Conservation (phyloP, 2,113 vertebrate genomes). For the Oenanthe oenanthe region DNA sequence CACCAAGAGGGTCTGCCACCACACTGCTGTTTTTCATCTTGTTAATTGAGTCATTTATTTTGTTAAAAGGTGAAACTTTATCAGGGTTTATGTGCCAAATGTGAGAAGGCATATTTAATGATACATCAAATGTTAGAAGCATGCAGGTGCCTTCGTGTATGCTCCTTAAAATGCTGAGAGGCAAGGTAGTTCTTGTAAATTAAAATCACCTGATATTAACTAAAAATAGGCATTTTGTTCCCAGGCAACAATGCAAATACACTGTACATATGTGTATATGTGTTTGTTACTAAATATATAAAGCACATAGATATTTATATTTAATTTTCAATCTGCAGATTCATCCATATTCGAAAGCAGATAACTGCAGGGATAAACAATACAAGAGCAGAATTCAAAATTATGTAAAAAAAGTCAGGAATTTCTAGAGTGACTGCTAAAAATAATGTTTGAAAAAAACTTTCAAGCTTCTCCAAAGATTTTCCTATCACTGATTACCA, state of each 20-base stretch:
- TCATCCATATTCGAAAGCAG: slow-evolving; percentile 50
- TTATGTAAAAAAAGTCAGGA: slow-evolving; percentile 16
- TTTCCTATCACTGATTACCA: neutral
- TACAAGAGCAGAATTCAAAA: slow-evolving; percentile 41
- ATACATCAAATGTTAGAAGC: slow-evolving; percentile 72
- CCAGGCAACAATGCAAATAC: neutral
- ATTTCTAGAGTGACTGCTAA: slow-evolving; percentile 16
- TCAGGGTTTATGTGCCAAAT: slow-evolving; percentile 76
- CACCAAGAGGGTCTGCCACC: slow-evolving; percentile 81
- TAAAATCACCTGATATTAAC: slow-evolving; percentile 53
- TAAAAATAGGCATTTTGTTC: slow-evolving; percentile 30
- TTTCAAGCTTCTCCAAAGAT: neutral
- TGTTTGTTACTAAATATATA: slow-evolving; percentile 50
- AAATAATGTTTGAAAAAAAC: slow-evolving; percentile 4
- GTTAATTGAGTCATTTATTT: slow-evolving; percentile 92
- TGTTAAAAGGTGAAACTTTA: slow-evolving; percentile 85
- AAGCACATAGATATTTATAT: slow-evolving; percentile 43
- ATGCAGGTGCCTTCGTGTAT: slow-evolving; percentile 55
- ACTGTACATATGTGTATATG: neutral
- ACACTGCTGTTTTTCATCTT: slow-evolving; percentile 82
- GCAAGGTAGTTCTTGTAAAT: neutral
- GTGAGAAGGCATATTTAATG: slow-evolving; percentile 79
- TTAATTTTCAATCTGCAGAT: slow-evolving; percentile 60
- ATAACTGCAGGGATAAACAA: slow-evolving; percentile 64
- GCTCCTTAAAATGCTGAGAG: slow-evolving; percentile 45